Conservation (phyloP, 2,888 invertebrate genomes). For the Dryadula phaetusa region DNA sequence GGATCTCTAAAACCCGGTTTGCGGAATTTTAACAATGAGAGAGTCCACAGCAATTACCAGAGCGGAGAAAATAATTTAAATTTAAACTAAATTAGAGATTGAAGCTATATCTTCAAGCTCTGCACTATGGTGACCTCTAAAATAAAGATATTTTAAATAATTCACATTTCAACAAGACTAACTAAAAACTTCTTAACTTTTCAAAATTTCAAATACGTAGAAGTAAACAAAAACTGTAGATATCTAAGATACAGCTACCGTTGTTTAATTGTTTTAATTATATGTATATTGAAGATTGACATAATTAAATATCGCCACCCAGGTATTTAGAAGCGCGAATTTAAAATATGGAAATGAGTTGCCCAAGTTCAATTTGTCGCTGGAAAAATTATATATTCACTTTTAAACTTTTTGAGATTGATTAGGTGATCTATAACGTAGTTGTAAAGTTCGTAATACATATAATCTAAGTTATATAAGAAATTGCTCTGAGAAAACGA, state of each 20-base stretch:
- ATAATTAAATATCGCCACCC: conserved; percentile 22
- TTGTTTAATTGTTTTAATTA: conserved; percentile 17
- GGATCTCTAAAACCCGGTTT: too few relatives aligned
- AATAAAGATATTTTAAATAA: too few relatives aligned
- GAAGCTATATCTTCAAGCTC: too few relatives aligned
- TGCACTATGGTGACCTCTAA: too few relatives aligned
- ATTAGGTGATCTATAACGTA: conserved; percentile 39
- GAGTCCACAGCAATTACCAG: too few relatives aligned
- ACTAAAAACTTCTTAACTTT: neutral
- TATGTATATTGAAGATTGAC: conserved; percentile 13
- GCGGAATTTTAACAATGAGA: too few relatives aligned
- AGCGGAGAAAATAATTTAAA: too few relatives aligned
- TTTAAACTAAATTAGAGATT: too few relatives aligned
- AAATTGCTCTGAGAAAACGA: neutral
- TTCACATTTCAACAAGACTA: too few relatives aligned
- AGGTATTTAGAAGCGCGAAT: conserved; percentile 30
- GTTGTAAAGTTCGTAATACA: conserved; percentile 30
- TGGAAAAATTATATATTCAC: conserved; percentile 43
- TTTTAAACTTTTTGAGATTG: conserved; percentile 44
- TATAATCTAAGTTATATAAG: conserved; percentile 30
- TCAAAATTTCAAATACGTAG: neutral
- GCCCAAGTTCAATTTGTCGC: conserved; percentile 42
- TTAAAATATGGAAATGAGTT: conserved; percentile 52
- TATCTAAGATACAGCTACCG: neutral
- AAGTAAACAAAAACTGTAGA: neutral